A percentile compares a stretch with the other conserved stretches of the same genome.
These are phyloP conservation scores for fruit fly (Drosophila melanogaster) DNA, from an alignment of 1,140 invertebrate species.

Conservation along the genomic window Release_6_plus_ISO1_MT NT_033777.3:18705501-18706000, in stretches of 20 bases:
- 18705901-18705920: neutral
- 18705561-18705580: slow-evolving; percentile 72
- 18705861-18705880: neutral
- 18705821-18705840: slow-evolving; percentile 27
- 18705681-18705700: slow-evolving; percentile 18
- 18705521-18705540: slow-evolving; percentile 85
- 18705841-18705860: neutral
- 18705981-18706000: slow-evolving; percentile 84
- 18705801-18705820: slow-evolving; percentile 49
- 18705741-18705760: slow-evolving; percentile 34
- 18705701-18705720: slow-evolving; percentile 20
- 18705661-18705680: slow-evolving; percentile 23
- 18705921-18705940: slow-evolving; percentile 84
- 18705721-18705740: slow-evolving; percentile 50
- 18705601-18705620: neutral
- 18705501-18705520: slow-evolving; percentile 84
- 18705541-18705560: slow-evolving; percentile 77
- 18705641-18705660: slow-evolving; percentile 1
- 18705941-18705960: slow-evolving; percentile 76
- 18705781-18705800: slow-evolving; percentile 19
- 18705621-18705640: neutral
- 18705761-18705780: slow-evolving; percentile 17
- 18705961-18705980: slow-evolving; percentile 77
- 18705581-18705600: slow-evolving; percentile 36
- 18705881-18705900: neutral